These are phyloP conservation scores for Equus przewalskii DNA, from an alignment of 2,113 vertebrate species.

Conservation along the genomic window DNA sequence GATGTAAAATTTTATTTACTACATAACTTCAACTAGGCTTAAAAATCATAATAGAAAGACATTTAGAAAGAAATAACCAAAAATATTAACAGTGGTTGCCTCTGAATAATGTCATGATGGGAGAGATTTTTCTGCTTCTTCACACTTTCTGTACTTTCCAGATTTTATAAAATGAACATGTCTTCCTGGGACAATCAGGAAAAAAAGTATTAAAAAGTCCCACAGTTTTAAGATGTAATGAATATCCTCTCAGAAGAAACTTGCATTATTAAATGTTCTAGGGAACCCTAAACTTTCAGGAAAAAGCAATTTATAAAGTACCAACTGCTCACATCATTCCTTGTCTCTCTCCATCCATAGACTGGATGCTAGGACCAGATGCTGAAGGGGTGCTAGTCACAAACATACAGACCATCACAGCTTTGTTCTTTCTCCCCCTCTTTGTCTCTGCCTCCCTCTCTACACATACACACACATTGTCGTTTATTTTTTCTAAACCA, in stretches of 20 bases:
- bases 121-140: neutral
- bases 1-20: neutral
- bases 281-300: neutral
- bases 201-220: neutral
- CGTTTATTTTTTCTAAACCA: neutral
- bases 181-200: slow-evolving; percentile 2
- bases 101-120: neutral
- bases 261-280: slow-evolving; percentile 45
- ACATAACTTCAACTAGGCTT: neutral
- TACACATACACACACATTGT: neutral
- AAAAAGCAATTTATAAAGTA: slow-evolving; percentile 40
- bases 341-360: neutral
- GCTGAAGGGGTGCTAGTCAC: neutral
- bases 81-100: neutral
- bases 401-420: neutral
- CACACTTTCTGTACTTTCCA: neutral
- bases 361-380: neutral
- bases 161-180: slow-evolving; percentile 12
- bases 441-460: neutral
- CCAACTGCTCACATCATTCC: neutral
- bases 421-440: neutral
- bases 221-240: neutral
- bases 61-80: neutral
- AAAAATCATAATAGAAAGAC: neutral
- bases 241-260: slow-evolving; percentile 1